A percentile compares a stretch with the other conserved stretches of the same genome.
Conservation (phyloP, 1,140 invertebrate genomes). For the Drosophila ficusphila region DNA sequence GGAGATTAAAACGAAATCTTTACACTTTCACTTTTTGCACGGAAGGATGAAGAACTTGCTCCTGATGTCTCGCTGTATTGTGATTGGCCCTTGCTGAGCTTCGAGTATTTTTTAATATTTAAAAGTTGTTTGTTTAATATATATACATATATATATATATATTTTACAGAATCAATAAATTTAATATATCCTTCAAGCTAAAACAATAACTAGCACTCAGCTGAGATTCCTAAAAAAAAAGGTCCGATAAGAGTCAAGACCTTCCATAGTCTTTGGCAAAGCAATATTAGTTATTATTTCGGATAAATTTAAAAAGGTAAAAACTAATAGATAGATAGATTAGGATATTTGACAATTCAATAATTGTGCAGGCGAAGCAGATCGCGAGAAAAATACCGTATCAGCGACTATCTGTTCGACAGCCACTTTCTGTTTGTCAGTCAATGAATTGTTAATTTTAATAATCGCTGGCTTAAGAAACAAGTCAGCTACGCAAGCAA, state of each 20-base stretch:
- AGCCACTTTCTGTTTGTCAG: constrained; percentile 43
- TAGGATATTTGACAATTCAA: too few species aligned
- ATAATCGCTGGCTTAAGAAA: constrained; percentile 52
- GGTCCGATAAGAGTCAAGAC: neutral
- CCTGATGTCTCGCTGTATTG: too few species aligned
- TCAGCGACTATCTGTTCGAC: neutral
- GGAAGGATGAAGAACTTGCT: too few species aligned
- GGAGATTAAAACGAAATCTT: too few species aligned
- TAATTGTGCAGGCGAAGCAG: neutral
- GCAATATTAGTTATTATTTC: neutral
- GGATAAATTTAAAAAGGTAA: neutral
- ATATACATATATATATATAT: too few species aligned
- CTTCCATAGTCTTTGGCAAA: constrained; percentile 1
- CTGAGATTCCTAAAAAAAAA: too few species aligned
- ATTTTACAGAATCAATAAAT: too few species aligned
- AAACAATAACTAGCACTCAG: neutral
- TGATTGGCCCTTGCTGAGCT: too few species aligned
- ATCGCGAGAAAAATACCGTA: constrained; percentile 4
- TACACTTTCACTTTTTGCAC: too few species aligned
- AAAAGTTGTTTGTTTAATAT: too few species aligned
- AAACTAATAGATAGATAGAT: neutral
- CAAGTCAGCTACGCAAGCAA: constrained; percentile 34
- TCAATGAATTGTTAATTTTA: constrained; percentile 68
- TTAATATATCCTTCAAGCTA: too few species aligned
- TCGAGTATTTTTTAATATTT: too few species aligned